A percentile compares a stretch with the other conserved stretches of the same genome.
These are phyloP conservation scores for Hypomecis punctinalis DNA, from an alignment of 2,888 invertebrate species.

Conservation along the genomic window DNA sequence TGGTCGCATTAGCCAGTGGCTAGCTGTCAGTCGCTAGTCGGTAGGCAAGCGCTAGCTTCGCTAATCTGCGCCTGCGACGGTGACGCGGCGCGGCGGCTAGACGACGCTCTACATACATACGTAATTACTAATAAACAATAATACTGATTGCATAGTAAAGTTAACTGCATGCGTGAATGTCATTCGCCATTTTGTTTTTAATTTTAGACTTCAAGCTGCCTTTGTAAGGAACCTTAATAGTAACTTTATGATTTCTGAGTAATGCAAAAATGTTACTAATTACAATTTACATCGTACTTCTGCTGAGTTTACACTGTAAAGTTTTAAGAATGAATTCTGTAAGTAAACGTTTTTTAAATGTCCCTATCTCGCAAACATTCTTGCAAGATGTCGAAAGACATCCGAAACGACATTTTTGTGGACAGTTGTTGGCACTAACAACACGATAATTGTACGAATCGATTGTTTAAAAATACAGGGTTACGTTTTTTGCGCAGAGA, in stretches of 20 bases:
- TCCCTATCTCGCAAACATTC: slow-evolving; percentile 18
- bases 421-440: slow-evolving; percentile 54
- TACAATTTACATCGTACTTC: not conserved
- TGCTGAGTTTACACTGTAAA: not conserved
- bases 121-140: slow-evolving; percentile 9
- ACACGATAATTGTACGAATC: slow-evolving; percentile 47
- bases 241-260: too few relatives aligned
- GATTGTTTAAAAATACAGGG: slow-evolving; percentile 58
- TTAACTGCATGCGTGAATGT: not conserved
- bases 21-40: slow-evolving; percentile 46
- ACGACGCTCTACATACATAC: slow-evolving; percentile 14
- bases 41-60: not conserved
- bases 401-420: slow-evolving; percentile 47
- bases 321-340: slow-evolving; percentile 3
- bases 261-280: not conserved
- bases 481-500: slow-evolving; percentile 49
- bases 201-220: not conserved
- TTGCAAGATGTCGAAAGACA: slow-evolving; percentile 41
- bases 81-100: slow-evolving; percentile 36
- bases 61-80: slow-evolving; percentile 2
- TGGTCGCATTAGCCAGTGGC: slow-evolving; percentile 45
- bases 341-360: slow-evolving; percentile 16
- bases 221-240: not conserved
- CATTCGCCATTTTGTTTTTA: not conserved
- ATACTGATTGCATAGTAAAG: slow-evolving; percentile 13